Evolutionary conservation across 1,140 invertebrate genomes (phyloP), one percentile per base, ranked within the genome.

Genomic region (Phocides pigmalion): DNA sequence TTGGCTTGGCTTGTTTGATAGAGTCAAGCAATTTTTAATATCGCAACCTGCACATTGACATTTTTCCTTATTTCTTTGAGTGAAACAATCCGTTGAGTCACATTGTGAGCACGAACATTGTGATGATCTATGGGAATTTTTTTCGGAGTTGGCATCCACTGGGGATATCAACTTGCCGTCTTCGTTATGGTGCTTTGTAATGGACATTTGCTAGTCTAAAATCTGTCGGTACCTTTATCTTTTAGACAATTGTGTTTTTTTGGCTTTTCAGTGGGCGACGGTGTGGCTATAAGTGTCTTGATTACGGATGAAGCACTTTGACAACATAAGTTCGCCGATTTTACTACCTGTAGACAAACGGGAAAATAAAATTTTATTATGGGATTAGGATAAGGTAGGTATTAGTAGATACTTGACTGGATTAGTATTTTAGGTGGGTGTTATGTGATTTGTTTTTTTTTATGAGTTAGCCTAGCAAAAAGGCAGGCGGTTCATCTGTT

Each of bases 101-200:
- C 79, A 82, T 17, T 72, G 46, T n/a, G 62, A 37, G 46, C 81
- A 84, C 0, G 79, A 84, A 49, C 81, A 84, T 32, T 44, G 41
- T 9, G 73, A 75, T 15, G 12, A 37, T 25, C 14, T 39, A 11
- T 37, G 14, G 17, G 42, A 59, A 15, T 14, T 9, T 19, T 8
- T 35, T 20, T 46, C 42, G 17, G 22, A 17, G 22, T 46, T 17
- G 41, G 35, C 25, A 46, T 46, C 54, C 22, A 4, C 11, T 32
- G n/a, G n/a, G 22, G 54, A 32, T 20, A 17, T 46, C 54, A 46
- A 44, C 54, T 44, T 28, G 5, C 22, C 12, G 3, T 28, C 22
- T 28, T 42, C 54, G 3, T 28, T 46, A 32, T 28, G 2, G 28
- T 4, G 20, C n/a, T 58, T 58, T 32, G 41, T 44, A 32, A 19